phyloP scores from a whole-genome alignment of 2,113 vertebrate species.

The Oncorhynchus nerka region DNA sequence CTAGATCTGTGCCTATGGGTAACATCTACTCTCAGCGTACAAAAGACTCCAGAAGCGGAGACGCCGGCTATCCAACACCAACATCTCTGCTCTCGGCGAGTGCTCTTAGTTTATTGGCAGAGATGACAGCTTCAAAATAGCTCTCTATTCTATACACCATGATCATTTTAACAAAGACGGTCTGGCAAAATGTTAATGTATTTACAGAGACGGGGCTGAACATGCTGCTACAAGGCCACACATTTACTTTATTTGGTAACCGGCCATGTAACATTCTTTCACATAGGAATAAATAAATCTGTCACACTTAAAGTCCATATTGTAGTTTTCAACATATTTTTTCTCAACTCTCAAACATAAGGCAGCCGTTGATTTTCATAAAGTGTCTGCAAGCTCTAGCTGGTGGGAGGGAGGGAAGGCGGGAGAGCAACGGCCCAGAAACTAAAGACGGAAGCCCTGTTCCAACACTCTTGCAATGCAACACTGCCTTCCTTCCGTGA shows the following conservation, averaged over 20 bases:
- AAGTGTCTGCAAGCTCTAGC: conserved; percentile 69
- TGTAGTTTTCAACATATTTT: conserved; percentile 4
- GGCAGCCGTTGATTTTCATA: conserved; percentile 70
- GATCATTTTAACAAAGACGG: conserved; percentile 49
- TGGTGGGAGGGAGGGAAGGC: conserved; percentile 26
- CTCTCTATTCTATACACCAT: conserved; percentile 51
- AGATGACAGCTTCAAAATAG: conserved; percentile 73
- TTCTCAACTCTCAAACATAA: conserved; percentile 71
- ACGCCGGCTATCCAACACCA: conserved; percentile 1
- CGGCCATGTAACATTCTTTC: conserved; percentile 73
- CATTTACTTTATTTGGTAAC: conserved; percentile 81
- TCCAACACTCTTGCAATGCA: background rate
- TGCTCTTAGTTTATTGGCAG: conserved; percentile 60
- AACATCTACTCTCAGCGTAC: conserved; percentile 21
- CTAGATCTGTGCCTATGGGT: background rate
- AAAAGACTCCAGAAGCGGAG: conserved; percentile 48
- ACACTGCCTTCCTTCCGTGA: background rate
- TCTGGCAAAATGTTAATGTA: conserved; percentile 7
- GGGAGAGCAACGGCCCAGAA: conserved; percentile 2
- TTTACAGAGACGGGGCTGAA: conserved; percentile 51
- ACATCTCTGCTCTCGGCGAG: conserved; percentile 74
- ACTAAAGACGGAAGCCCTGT: background rate
- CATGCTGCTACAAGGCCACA: conserved; percentile 50
- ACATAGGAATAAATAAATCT: conserved; percentile 81
- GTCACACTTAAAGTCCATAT: conserved; percentile 70